These are phyloP conservation scores for Xestia xanthographa DNA, from an alignment of 2,888 invertebrate genomes.

Conservation along the genomic window DNA sequence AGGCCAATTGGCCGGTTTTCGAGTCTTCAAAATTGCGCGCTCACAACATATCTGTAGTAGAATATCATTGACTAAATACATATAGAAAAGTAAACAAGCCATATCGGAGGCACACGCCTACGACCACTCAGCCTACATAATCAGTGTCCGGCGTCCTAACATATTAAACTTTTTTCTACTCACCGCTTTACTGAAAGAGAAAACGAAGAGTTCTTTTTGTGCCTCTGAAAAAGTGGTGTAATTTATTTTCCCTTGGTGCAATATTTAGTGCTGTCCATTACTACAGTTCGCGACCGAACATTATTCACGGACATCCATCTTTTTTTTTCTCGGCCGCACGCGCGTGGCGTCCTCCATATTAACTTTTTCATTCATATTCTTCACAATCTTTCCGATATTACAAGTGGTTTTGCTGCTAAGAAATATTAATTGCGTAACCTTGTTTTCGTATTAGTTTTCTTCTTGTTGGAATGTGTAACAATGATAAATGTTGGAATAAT, in stretches of 20 bases:
- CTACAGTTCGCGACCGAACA: constrained; percentile 90
- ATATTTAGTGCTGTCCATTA: constrained; percentile 91
- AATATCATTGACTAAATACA: constrained; percentile 55
- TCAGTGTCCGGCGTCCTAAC: constrained; percentile 75
- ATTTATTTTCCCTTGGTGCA: constrained; percentile 90
- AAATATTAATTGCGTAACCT: constrained; percentile 64
- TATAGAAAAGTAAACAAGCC: constrained; percentile 53
- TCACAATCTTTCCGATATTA: constrained; percentile 79
- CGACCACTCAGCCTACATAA: constrained; percentile 63
- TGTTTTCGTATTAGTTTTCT: constrained; percentile 50
- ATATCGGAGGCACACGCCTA: constrained; percentile 44
- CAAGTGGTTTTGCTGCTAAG: constrained; percentile 70
- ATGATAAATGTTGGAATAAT: constrained; percentile 7
- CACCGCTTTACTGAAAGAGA: constrained; percentile 82
- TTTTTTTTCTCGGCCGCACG: constrained; percentile 85
- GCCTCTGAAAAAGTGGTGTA: constrained; percentile 88
- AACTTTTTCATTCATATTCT: constrained; percentile 87
- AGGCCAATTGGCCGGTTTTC: too few relatives aligned
- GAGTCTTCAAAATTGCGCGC: too few relatives aligned
- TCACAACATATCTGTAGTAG: too few relatives aligned
- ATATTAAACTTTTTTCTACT: constrained; percentile 87
- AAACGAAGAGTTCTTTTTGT: constrained; percentile 88
- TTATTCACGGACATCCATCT: constrained; percentile 89
- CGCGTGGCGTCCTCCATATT: constrained; percentile 84
- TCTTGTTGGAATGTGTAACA: constrained; percentile 20